phyloP scores from a whole-genome alignment of 2,888 invertebrate genomes.

The Hydroisotoma schaefferi region DNA sequence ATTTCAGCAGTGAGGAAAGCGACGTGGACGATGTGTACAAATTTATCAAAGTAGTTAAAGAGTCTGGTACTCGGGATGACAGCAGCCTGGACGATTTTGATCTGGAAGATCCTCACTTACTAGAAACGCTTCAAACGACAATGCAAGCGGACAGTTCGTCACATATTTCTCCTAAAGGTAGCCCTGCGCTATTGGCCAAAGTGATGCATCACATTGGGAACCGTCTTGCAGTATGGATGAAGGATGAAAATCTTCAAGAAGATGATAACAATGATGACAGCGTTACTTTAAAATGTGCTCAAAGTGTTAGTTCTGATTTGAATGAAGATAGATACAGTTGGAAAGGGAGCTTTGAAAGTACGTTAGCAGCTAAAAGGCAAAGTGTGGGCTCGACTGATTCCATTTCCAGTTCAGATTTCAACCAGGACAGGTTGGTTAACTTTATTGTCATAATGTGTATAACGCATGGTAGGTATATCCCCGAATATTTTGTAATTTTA shows the following conservation, averaged over 20 bases:
- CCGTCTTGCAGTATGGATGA: constrained; percentile 81
- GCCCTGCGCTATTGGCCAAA: constrained; percentile 81
- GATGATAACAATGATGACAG: constrained; percentile 44
- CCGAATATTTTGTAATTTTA: constrained; percentile 1
- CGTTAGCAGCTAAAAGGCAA: constrained; percentile 69
- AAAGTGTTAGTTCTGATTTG: constrained; percentile 47
- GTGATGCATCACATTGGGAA: constrained; percentile 90
- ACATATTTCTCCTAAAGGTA: constrained; percentile 57
- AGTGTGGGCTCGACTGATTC: constrained; percentile 48
- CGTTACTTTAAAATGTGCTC: constrained; percentile 47
- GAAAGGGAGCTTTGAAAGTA: constrained; percentile 90
- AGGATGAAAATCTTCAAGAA: constrained; percentile 60
- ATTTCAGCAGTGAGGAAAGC: constrained; percentile 88
- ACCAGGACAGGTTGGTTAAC: constrained; percentile 40
- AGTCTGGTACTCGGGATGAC: constrained; percentile 34
- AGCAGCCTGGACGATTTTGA: constrained; percentile 42
- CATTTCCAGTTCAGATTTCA: constrained; percentile 47
- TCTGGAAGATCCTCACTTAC: constrained; percentile 32
- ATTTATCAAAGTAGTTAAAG: constrained; percentile 76
- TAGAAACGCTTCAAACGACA: constrained; percentile 42
- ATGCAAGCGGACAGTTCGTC: constrained; percentile 26
- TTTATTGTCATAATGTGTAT: not conserved
- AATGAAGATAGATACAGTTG: constrained; percentile 80
- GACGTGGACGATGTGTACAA: constrained; percentile 90
- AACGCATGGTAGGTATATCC: not conserved